A percentile compares a stretch with the other conserved stretches of the same genome.
These are phyloP conservation scores for Opisthograptis luteolata DNA, from an alignment of 2,888 invertebrate species.

Conservation along the genomic window DNA sequence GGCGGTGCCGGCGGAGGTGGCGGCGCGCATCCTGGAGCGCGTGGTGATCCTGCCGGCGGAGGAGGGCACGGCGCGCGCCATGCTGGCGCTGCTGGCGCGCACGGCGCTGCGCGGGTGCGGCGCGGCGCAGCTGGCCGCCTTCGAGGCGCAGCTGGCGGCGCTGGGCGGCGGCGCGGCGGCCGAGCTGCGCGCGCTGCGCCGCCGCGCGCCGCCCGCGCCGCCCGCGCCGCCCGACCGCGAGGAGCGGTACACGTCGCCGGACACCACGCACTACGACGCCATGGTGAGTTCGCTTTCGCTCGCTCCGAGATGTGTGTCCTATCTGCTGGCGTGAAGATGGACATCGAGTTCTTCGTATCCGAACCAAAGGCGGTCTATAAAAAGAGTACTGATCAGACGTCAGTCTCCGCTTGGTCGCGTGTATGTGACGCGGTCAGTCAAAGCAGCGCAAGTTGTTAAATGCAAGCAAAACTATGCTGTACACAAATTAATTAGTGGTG, in stretches of 20 bases:
- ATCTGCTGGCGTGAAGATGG: too few relatives aligned
- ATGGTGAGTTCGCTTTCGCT: slow-evolving; percentile 58
- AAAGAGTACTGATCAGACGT: too few relatives aligned
- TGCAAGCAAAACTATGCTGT: too few relatives aligned
- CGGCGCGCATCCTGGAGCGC: slow-evolving; percentile 60
- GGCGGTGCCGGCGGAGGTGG: slow-evolving; percentile 49
- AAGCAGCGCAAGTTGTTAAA: too few relatives aligned
- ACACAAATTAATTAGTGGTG: too few relatives aligned
- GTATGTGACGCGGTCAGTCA: too few relatives aligned
- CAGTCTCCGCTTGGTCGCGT: too few relatives aligned
- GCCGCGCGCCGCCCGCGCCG: neutral
- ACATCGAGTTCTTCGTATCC: too few relatives aligned
- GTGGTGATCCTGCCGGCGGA: slow-evolving; percentile 66
- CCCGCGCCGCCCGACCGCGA: slow-evolving; percentile 5
- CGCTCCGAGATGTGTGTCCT: too few relatives aligned
- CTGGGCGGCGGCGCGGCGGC: slow-evolving; percentile 36
- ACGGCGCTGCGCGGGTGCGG: slow-evolving; percentile 55
- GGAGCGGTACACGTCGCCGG: slow-evolving; percentile 57
- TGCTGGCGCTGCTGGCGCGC: slow-evolving; percentile 54
- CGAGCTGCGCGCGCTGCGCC: slow-evolving; percentile 21
- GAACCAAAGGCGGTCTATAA: too few relatives aligned
- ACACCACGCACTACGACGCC: slow-evolving; percentile 62
- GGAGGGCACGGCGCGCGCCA: slow-evolving; percentile 45
- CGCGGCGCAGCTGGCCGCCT: slow-evolving; percentile 47
- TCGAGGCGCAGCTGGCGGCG: slow-evolving; percentile 52